These are phyloP conservation scores for rat (Rattus norvegicus) DNA, from an alignment of 2,113 vertebrate genomes.

Conservation along the genomic window DNA sequence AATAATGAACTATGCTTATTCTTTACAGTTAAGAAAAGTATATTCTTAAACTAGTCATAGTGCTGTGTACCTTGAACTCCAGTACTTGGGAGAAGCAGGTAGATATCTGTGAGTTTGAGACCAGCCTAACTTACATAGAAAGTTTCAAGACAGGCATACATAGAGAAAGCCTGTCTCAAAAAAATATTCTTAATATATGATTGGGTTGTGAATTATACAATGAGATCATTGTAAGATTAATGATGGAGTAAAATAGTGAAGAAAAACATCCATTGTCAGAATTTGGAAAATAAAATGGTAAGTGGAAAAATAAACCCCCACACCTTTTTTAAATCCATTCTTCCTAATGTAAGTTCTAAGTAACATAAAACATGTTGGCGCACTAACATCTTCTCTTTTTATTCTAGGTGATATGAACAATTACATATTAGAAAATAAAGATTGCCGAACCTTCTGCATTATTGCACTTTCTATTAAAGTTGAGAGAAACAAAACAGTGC, in stretches of 20 bases:
- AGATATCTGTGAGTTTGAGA: background rate
- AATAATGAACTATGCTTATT: background rate
- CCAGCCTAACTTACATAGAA: background rate
- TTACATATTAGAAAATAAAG: conserved; percentile 91
- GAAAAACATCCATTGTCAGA: background rate
- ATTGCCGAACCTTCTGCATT: conserved; percentile 91
- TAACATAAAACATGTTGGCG: background rate
- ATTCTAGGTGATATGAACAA: conserved; percentile 88
- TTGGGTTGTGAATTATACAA: background rate
- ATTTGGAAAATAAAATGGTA: background rate
- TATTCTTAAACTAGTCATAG: background rate
- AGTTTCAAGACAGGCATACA: background rate
- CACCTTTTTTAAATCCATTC: background rate
- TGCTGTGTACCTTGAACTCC: background rate
- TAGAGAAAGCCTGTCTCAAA: background rate
- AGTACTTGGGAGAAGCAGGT: background rate
- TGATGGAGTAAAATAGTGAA: background rate
- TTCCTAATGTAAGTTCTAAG: background rate
- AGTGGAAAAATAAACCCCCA: background rate
- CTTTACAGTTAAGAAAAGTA: background rate
- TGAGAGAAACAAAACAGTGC: conserved; percentile 68
- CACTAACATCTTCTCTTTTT: conserved; percentile 17
- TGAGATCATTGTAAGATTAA: conserved; percentile 14
- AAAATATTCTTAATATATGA: conserved; percentile 8
- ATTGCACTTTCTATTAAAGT: conserved; percentile 88